Base-by-base conservation (phyloP, 2,113 vertebrate species). In the Sander lucioperca region DNA sequence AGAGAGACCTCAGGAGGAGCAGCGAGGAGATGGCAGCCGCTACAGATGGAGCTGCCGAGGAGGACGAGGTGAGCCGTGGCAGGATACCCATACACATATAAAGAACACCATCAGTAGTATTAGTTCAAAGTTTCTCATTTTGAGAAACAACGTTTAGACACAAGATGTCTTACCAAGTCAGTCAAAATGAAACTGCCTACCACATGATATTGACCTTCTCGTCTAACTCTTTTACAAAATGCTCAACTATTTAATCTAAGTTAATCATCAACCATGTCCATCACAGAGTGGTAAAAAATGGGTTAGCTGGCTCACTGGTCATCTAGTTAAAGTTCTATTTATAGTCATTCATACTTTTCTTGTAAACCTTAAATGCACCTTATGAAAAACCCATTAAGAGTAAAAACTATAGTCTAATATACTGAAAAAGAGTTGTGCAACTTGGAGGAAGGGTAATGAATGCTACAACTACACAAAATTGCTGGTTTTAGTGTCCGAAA, bases 21-120 rank as follows among this genome's bases (percentile, higher is more conserved):
- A 68, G 74, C 71, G 94, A 90, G 89, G 79, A 90, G 76, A 84
- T 90, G 91, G 85, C 88, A 43, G 86, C 80, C 19, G 79, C 92
- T 48, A 57, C 91, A 8, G 91, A 96, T 75, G 92, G 75, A 51
- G 91, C 85, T 1, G 89, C 92, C 2, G 95, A 95, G 5, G 95
- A 96, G 1, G 96, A 96, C 0, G 95, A 96, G 94, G 95, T 96
- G 86, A 94, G 94, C 33, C 43, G 4, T 1, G 2, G 27, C 15
- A 11, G 9, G 15, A 16, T 1, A 51, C 2, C 12, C 48, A 12
- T 15, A 0, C 2, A 1, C 39, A 43, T 14, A 16, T 3, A 9
- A 53, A 21, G 25, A 45, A 45, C 39, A 2, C 36, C 0, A 13
- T 43, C 1, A 6, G 23, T 43, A 3, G 39, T 10, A 11, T 30